phyloP scores from a whole-genome alignment of 2,113 vertebrate species.

The Fulica atra region DNA sequence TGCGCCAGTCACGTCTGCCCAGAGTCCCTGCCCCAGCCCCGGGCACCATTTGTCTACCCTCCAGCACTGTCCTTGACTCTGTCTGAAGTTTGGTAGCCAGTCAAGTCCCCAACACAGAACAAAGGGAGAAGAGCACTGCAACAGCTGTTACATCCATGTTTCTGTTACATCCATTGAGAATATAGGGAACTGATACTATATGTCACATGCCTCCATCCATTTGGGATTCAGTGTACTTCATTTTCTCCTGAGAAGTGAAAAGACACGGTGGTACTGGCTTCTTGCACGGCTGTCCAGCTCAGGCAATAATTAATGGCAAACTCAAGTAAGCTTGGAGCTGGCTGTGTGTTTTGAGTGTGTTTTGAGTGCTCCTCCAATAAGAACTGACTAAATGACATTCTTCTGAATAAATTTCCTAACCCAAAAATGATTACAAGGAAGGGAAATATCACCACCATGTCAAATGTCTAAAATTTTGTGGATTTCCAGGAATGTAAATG shows the following conservation, averaged over 20 bases:
- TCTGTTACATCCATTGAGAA: neutral
- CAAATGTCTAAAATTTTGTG: neutral
- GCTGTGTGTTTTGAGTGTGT: neutral
- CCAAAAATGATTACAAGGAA: neutral
- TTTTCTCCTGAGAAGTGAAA: neutral
- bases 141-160: too few species aligned
- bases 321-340: neutral
- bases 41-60: neutral
- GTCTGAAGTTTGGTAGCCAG: neutral
- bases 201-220: neutral
- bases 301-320: neutral
- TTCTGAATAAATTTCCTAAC: neutral
- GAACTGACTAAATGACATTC: neutral
- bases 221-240: neutral
- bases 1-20: rapidly evolving
- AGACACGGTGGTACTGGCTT: neutral
- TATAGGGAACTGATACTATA: neutral
- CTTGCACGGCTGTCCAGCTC: neutral
- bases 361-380: neutral
- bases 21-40: neutral
- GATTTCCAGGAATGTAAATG: neutral
- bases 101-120: neutral
- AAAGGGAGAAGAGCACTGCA: too few species aligned
- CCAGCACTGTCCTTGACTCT: neutral
- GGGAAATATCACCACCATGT: neutral